phyloP scores from a whole-genome alignment of 2,113 vertebrate genomes.

The Cygnus buccinator region DNA sequence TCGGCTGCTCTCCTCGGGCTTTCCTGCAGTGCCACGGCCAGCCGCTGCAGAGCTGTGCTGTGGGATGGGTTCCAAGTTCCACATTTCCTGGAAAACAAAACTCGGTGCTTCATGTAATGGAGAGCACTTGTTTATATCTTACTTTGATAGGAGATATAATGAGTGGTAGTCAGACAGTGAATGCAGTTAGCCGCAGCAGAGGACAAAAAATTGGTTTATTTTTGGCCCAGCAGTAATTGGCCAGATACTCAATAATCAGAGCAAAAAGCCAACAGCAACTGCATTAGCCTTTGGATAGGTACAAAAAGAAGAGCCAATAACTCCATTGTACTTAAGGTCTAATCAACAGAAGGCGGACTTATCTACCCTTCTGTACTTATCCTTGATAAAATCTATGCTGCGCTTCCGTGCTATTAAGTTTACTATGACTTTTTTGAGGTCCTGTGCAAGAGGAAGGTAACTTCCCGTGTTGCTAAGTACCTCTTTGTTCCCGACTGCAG shows the following conservation, averaged over 20 bases:
- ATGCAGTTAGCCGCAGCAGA: background rate
- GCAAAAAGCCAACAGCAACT: background rate
- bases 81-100: conserved; percentile 5
- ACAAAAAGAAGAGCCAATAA: background rate
- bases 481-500: background rate
- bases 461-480: background rate
- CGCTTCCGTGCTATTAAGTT: background rate
- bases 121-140: background rate
- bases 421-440: background rate
- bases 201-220: background rate
- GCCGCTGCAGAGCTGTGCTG: background rate
- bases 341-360: background rate
- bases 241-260: background rate
- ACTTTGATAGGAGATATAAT: background rate
- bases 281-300: background rate
- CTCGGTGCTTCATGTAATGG: background rate
- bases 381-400: background rate
- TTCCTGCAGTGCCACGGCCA: background rate
- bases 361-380: background rate
- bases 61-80: conserved; percentile 4
- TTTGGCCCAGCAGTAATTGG: background rate
- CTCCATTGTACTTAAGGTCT: background rate
- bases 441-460: background rate
- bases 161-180: background rate
- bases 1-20: background rate